phyloP scores from a whole-genome alignment of 2,888 invertebrate species.

The Sepiola atlantica region DNA sequence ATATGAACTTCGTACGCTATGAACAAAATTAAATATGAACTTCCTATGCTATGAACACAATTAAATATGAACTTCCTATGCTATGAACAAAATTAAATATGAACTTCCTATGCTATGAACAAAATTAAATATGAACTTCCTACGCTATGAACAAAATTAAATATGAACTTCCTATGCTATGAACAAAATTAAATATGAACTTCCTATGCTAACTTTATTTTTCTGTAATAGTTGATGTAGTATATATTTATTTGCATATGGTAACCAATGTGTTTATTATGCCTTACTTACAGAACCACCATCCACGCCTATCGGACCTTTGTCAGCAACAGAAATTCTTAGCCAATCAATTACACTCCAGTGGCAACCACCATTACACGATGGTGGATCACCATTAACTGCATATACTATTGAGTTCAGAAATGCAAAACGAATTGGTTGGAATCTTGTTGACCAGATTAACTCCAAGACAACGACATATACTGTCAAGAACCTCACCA shows the following conservation, averaged over 20 bases:
- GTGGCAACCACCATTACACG: conserved; percentile 72
- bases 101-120: no score
- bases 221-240: neutral
- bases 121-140: no score
- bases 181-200: no score
- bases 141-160: no score
- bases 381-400: conserved; percentile 65
- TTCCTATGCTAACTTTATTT: neutral
- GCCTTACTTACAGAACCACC: conserved; percentile 57
- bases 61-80: no score
- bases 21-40: no score
- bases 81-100: no score
- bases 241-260: no score
- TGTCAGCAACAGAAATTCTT: conserved; percentile 54
- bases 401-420: conserved; percentile 61
- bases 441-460: conserved; percentile 57
- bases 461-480: conserved; percentile 55
- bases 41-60: no score
- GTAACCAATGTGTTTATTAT: neutral
- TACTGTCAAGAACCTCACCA: conserved; percentile 59
- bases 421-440: conserved; percentile 55
- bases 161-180: no score
- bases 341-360: conserved; percentile 58
- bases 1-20: no score
- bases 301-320: conserved; percentile 57